A percentile compares a stretch with the other conserved stretches of the same genome.
Evolutionary conservation across 35 echinoderm and acorn worm genomes (phyloP).

Genomic region (Ophioderma brevispina): DNA sequence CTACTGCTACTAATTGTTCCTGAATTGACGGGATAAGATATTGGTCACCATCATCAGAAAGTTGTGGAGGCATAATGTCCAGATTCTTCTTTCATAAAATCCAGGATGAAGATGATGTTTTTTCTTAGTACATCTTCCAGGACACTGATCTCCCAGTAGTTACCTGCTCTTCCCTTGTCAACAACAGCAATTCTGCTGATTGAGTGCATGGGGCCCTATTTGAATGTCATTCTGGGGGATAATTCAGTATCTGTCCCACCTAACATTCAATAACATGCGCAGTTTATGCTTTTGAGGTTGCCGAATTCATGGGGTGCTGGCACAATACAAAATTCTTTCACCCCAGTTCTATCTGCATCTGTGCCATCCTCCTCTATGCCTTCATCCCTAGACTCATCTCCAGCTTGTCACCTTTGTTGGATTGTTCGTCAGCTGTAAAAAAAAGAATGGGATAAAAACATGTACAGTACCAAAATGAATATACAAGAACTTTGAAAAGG

Average conservation of each 20-base stretch:
- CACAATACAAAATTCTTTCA: too few relatives aligned
- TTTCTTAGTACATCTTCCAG: conserved; percentile 57
- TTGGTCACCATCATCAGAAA: conserved; percentile 28
- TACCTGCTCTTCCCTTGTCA: conserved; percentile 39
- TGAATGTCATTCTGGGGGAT: not conserved
- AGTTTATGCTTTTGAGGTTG: too few relatives aligned
- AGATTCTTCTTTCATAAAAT: conserved; percentile 35
- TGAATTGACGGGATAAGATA: conserved; percentile 36
- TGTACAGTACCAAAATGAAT: not conserved
- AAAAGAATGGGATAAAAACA: not conserved
- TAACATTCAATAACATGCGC: too few relatives aligned
- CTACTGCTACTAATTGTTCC: conserved; percentile 22
- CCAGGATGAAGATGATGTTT: conserved; percentile 46
- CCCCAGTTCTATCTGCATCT: not conserved
- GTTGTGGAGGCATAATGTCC: conserved; percentile 31
- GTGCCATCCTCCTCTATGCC: conserved; percentile 16
- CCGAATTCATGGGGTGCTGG: too few relatives aligned
- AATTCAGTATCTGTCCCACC: not conserved
- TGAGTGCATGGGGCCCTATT: conserved; percentile 9
- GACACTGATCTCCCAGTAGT: conserved; percentile 14
- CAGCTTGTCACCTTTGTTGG: conserved; percentile 13
- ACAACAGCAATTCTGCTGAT: conserved; percentile 12
- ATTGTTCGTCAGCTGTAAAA: conserved; percentile 43
- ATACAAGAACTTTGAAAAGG: not conserved
- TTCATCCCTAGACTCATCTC: conserved; percentile 21